These are phyloP conservation scores for Amphimedon queenslandica DNA, from an alignment of 37 sponge, comb jelly and placozoan genomes.

Conservation along the genomic window DNA sequence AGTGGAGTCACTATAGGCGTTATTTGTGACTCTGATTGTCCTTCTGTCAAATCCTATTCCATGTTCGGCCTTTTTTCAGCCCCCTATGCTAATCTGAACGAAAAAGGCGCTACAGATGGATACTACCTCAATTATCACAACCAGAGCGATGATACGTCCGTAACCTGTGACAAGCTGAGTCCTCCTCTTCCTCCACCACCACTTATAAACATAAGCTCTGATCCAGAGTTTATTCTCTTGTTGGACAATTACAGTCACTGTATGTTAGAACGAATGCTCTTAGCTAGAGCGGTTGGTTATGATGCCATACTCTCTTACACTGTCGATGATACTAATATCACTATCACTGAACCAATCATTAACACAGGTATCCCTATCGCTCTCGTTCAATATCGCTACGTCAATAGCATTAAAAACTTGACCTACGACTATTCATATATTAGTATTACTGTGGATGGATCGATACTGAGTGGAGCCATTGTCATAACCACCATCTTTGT, in stretches of 20 bases:
- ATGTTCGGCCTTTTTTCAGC: not conserved
- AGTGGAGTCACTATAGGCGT: too few species aligned
- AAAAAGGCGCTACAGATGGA: not conserved
- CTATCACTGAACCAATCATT: not conserved
- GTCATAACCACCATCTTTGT: not conserved
- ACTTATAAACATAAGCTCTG: not conserved
- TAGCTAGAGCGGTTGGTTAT: slow-evolving; percentile 36
- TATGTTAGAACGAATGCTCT: not conserved
- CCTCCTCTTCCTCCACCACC: not conserved
- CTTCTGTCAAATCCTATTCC: not conserved
- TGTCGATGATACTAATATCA: not conserved
- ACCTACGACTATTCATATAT: not conserved
- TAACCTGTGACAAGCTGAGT: too few species aligned
- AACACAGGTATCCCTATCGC: slow-evolving; percentile 26
- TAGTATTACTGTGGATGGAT: not conserved
- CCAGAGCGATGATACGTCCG: not conserved
- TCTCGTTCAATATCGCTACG: slow-evolving; percentile 1
- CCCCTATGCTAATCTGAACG: not conserved
- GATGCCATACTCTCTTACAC: slow-evolving; percentile 7
- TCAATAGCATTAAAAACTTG: not conserved
- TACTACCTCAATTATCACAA: not conserved
- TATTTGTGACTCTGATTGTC: not conserved
- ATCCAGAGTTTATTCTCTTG: not conserved
- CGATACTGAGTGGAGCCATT: not conserved
- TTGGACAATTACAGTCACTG: slow-evolving; percentile 15